Conservation (phyloP, 2,113 vertebrate species). For the Ondatra zibethicus region DNA sequence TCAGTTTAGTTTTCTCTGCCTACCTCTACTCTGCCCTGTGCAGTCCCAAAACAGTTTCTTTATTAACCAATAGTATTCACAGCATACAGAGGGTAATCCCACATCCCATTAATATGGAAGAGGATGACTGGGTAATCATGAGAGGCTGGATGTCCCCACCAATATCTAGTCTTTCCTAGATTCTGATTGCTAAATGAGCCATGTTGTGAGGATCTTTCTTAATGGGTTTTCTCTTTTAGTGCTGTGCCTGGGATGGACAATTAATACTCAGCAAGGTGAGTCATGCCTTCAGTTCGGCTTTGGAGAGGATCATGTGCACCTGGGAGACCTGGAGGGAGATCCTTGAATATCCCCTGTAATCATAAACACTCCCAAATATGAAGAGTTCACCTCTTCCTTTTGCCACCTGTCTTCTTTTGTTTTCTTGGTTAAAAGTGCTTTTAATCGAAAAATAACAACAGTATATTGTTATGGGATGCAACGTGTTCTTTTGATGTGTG, state of each 20-base stretch:
- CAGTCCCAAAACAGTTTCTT: too few species aligned
- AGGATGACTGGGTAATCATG: too few species aligned
- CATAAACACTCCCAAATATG: fast-evolving
- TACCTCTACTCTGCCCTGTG: too few species aligned
- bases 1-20: too few species aligned
- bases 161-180: neutral
- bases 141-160: neutral
- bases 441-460: neutral
- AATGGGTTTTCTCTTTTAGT: conserved; percentile 51
- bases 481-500: neutral
- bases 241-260: neutral
- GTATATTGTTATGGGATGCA: neutral
- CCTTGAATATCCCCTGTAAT: neutral
- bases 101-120: fast-evolving
- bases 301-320: neutral
- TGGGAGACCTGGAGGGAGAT: too few species aligned
- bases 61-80: too few species aligned
- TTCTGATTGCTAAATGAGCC: fast-evolving
- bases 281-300: fast-evolving
- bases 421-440: neutral
- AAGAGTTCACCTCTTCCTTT: too few species aligned
- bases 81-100: too few species aligned
- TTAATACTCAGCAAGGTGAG: neutral
- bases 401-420: neutral
- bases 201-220: fast-evolving